phyloP scores from a whole-genome alignment of 2,888 invertebrate species.

The Aplocera efformata region DNA sequence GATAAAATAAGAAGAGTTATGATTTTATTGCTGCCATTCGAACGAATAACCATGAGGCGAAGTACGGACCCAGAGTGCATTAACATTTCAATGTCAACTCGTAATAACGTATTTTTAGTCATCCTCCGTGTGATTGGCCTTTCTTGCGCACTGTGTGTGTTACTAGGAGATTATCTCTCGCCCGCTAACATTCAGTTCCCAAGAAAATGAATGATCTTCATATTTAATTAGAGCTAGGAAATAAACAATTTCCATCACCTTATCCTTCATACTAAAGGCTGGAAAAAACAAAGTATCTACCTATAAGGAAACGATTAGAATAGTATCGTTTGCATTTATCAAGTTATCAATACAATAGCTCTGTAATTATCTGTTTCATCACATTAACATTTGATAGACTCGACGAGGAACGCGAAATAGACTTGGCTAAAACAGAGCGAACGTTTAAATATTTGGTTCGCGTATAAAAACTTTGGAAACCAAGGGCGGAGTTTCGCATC shows the following conservation, averaged over 20 bases:
- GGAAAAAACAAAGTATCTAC: slow-evolving; percentile 31
- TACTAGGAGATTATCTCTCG: slow-evolving; percentile 64
- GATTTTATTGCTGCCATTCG: slow-evolving; percentile 44
- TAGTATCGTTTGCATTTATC: slow-evolving; percentile 57
- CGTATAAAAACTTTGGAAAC: slow-evolving; percentile 52
- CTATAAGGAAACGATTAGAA: slow-evolving; percentile 58
- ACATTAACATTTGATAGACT: slow-evolving; percentile 29
- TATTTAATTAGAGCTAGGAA: slow-evolving; percentile 32
- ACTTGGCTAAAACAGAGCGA: slow-evolving; percentile 33
- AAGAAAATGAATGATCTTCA: slow-evolving; percentile 33
- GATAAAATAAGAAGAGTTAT: slow-evolving; percentile 55
- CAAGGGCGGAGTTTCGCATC: slow-evolving; percentile 66
- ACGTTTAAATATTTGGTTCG: slow-evolving; percentile 40
- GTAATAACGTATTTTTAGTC: slow-evolving; percentile 75
- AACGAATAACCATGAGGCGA: slow-evolving; percentile 64
- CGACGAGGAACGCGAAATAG: slow-evolving; percentile 26
- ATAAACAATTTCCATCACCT: slow-evolving; percentile 26
- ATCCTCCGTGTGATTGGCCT: slow-evolving; percentile 66
- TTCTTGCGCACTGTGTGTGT: slow-evolving; percentile 48
- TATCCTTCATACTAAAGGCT: slow-evolving; percentile 25
- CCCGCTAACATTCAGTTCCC: slow-evolving; percentile 39
- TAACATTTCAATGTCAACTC: slow-evolving; percentile 80
- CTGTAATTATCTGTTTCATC: slow-evolving; percentile 51
- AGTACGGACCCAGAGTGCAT: slow-evolving; percentile 66
- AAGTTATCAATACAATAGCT: slow-evolving; percentile 53